phyloP scores from a whole-genome alignment of 92 coral and sea anemone genomes.

The Pocillopora meandrina region DNA sequence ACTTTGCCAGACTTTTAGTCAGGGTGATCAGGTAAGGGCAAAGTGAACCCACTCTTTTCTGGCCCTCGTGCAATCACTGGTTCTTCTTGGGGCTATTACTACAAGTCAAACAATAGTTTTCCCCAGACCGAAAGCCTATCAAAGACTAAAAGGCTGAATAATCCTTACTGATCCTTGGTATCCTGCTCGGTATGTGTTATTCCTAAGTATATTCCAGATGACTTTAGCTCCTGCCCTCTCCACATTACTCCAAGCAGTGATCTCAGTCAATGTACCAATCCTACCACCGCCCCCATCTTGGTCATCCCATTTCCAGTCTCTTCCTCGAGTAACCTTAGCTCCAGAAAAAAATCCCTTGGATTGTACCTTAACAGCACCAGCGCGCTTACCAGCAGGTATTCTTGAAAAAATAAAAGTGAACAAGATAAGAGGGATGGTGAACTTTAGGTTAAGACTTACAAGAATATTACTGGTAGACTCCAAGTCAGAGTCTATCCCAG shows the following conservation, averaged over 20 bases:
- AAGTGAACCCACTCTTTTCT: too few species aligned
- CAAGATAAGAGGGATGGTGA: too few species aligned
- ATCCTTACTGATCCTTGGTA: constrained; percentile 54
- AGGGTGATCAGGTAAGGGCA: too few species aligned
- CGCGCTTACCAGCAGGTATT: constrained; percentile 58
- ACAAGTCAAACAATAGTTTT: too few species aligned
- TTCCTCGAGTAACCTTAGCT: constrained; percentile 55
- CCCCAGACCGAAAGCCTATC: too few species aligned
- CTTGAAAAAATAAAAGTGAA: constrained; percentile 9
- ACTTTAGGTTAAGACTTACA: too few species aligned
- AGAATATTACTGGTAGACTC: too few species aligned
- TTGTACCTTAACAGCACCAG: constrained; percentile 21
- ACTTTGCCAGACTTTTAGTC: too few species aligned
- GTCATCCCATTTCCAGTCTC: constrained; percentile 60
- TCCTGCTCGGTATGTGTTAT: constrained; percentile 55
- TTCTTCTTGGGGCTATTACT: too few species aligned
- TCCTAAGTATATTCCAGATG: constrained; percentile 41
- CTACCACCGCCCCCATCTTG: constrained; percentile 44
- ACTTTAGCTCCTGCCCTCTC: constrained; percentile 63
- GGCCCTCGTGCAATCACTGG: too few species aligned
- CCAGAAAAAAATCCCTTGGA: constrained; percentile 64
- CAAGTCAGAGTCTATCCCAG: too few species aligned
- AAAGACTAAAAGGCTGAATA: background rate
- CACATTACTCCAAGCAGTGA: constrained; percentile 42
- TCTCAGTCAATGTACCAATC: constrained; percentile 48